Conservation (phyloP, 2,797 vertebrate genomes). For the Podarcis siculus region DNA sequence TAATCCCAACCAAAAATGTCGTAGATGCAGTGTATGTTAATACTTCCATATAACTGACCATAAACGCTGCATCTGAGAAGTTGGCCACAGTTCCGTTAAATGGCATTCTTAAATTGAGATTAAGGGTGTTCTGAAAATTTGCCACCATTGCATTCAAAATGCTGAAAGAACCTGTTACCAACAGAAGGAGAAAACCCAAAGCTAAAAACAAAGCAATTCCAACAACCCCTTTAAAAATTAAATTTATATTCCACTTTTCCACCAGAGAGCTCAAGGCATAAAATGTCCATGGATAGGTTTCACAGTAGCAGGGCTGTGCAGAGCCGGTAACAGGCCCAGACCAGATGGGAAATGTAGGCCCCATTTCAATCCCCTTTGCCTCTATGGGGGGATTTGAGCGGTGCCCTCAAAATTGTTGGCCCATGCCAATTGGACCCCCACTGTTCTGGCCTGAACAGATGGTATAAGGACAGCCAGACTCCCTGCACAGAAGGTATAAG, state of each 20-base stretch:
- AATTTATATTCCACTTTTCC: background rate
- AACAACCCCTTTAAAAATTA: background rate
- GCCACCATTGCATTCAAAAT: slow-evolving; percentile 67
- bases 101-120: slow-evolving; percentile 61
- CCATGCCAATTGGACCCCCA: no score
- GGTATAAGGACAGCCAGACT: background rate
- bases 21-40: slow-evolving; percentile 60
- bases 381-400: no score
- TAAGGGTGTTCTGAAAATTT: slow-evolving; percentile 52
- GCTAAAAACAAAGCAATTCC: slow-evolving; percentile 13
- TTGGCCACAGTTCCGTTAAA: slow-evolving; percentile 49
- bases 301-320: background rate
- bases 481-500: background rate
- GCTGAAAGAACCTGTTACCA: slow-evolving; percentile 67
- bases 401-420: no score
- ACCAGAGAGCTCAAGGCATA: background rate
- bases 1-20: slow-evolving; percentile 70
- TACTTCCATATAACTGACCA: slow-evolving; percentile 44
- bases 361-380: no score
- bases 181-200: slow-evolving; percentile 44
- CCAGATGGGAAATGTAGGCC: no score
- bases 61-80: slow-evolving; percentile 46
- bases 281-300: background rate
- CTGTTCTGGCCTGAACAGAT: background rate
- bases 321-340: no score